Evolutionary conservation across 2,888 invertebrate genomes (phyloP), one percentile per base, ranked within the genome.

Genomic region (Eucera pruinosa): DNA sequence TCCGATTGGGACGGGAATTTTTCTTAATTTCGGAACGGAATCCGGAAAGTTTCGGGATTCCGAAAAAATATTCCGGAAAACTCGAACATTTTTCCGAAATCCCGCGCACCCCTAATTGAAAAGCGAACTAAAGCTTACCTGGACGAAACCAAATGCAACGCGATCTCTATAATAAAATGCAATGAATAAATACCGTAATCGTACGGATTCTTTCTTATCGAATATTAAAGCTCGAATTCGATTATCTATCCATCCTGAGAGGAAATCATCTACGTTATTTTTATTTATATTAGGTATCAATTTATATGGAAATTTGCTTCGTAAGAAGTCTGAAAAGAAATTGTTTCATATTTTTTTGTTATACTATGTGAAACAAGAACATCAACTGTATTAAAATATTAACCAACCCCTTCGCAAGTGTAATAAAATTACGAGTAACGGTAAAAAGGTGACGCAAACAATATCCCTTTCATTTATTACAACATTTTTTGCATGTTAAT

Each of bases 161-260:
- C 97, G 94, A 88, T 97, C 96, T 85, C 96, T 94, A 92, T 97
- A 97, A 91, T 96, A 96, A 93, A 96, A 98, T 41, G 98, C 98
- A 78, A 97, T 95, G 79, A 98, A 94, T 81, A 98, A 94, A 93
- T 98, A 99, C 80, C 98, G 93, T 67, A 98, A 94, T 62, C 98
- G 95, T 66, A 97, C 95, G 13, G 95, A 95, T 78, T 94, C 94
- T 73, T 95, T 94, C 76, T 96, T 96, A 89, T 97, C 96, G 92
- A 98, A 97, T 87, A 98, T 96, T 68, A 99, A 93, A 36, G 97
- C 98, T 81, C 98, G 95, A 48, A 98, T 97, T 91, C 96, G 95
- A 92, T 99, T 99, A 93, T 99, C 98, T 76, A 95, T 95, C 96
- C 98, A 98, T 65, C 98, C 97, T 54, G 95, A 95, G 36, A 98